Percentiles rank a stretch among this genome's conserved stretches.
These are phyloP conservation scores for Stenurella melanura DNA, from an alignment of 2,888 invertebrate genomes.

Conservation along the genomic window DNA sequence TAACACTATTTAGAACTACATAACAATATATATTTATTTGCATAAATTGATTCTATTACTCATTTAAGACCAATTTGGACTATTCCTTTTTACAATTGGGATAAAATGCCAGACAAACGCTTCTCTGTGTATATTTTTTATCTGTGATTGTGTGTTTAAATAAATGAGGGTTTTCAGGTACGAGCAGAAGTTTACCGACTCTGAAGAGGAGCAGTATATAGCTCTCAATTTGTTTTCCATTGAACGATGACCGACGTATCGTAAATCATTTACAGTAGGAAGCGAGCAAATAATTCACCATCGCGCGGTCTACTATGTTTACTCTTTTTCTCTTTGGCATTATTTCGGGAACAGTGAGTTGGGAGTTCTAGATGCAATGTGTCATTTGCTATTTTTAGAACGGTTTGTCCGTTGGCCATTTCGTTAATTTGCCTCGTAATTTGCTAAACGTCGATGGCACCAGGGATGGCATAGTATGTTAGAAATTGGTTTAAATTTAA, in stretches of 20 bases:
- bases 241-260: not conserved
- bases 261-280: not conserved
- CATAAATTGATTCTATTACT: too few species aligned
- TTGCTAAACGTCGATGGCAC: not conserved
- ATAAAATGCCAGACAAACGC: too few species aligned
- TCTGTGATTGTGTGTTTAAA: too few species aligned
- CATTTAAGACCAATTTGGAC: too few species aligned
- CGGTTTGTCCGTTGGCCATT: slow-evolving; percentile 12
- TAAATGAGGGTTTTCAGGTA: not conserved
- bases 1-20: too few species aligned
- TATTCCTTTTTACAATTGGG: too few species aligned
- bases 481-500: too few species aligned
- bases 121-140: too few species aligned
- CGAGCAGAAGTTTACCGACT: not conserved
- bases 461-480: too few species aligned
- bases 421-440: not conserved
- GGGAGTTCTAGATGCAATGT: not conserved
- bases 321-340: slow-evolving; percentile 7
- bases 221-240: not conserved
- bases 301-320: not conserved
- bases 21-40: too few species aligned
- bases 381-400: slow-evolving; percentile 25
- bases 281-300: not conserved
- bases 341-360: slow-evolving; percentile 11
- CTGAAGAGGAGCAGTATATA: not conserved